Base-by-base conservation (phyloP, 2,113 vertebrate species). In the Condylura cristata region DNA sequence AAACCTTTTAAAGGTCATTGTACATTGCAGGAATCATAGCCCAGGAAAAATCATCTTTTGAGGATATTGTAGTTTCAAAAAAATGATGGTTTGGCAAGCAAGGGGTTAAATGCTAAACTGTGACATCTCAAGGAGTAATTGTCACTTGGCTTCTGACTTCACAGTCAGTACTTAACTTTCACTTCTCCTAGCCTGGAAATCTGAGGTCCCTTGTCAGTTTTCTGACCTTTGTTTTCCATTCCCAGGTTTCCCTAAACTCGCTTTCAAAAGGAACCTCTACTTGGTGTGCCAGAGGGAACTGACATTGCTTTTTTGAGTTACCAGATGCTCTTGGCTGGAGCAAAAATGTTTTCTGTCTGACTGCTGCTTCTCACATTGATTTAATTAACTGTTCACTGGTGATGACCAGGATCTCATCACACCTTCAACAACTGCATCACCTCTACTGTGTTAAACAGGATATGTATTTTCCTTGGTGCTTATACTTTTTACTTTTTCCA, bases 401-500 rank as follows among this genome's bases (percentile, higher is more conserved):
- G 89, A 90, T 96, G 94, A 89, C 95, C 71, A 85, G 90, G 86
- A 95, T 97, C 86, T 98, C 94, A 93, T 95, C 94, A 91, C 80
- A 94, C 87, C 28, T 96, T 97, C 97, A 96, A 95, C 93, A 78
- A 93, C 94, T 96, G 85, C 95, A 94, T 96, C 88, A 95, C 82
- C 95, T 96, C 87, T 88, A 95, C 86, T 96, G 90, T 0, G 46
- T 96, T 97, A 96, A 97, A 96, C 63, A 68, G 92, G 86, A 92
- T 96, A 95, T 32, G 85, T 95, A 56, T 56, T 97, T 97, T 94
- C 95, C n/a, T 90, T 18, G 34, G 9, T 6, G 2, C 74, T 96
- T 97, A 82, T 96, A 95, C 86, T 96, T 97, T 96, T 70, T 96
- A 95, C 86, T 96, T 97, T 96, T 70, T 94, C 51, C 90, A 96